Evolutionary conservation across 2,113 vertebrate genomes (phyloP), one percentile per base, ranked within the genome.

Genomic region (Synchiropus splendidus): DNA sequence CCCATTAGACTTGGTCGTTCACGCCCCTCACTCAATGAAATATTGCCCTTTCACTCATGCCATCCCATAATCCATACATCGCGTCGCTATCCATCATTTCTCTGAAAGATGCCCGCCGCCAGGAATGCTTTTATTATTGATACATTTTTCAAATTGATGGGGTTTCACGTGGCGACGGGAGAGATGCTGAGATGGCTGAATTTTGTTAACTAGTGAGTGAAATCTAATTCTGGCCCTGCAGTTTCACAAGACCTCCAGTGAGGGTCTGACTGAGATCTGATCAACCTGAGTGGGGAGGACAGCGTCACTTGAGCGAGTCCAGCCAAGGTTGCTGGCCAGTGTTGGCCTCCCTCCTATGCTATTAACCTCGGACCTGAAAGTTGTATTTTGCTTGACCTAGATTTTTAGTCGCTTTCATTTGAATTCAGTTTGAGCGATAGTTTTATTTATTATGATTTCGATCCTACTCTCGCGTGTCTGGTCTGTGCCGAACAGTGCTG

Each of bases 1-100:
- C 74, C 81, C 74, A 90, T 90, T 90, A 89, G 88, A 65, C 70
- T 86, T 86, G 79, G 85, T 89, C 85, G 83, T 65, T 81, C 87
- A 85, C 71, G 71, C 54, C 63, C 54, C 48, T 51, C 38, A 16
- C 58, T 72, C 66, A 43, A 54, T 75, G 69, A 77, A 74, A 69
- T 71, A 77, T 68, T 51, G 36, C 51, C 51, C 56, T 67, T 78
- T 74, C 48, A 70, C 54, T 61, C 56, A 61, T 67, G 61, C 60
- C 73, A 69, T 62, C 67, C 55, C 43, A 71, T 67, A 72, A 75
- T 73, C 56, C 57, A 72, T 68, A 74, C 53, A 69, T 46, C 67
- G 67, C 62, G 5, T 14, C 14, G 31, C 70, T 45, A 83, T 86
- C 71, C 77, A 81, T 86, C 80, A 83, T 83, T 45, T 46, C 46